Evolutionary conservation across 2,888 invertebrate genomes (phyloP).

Genomic region (Drosophila lacicola): DNA sequence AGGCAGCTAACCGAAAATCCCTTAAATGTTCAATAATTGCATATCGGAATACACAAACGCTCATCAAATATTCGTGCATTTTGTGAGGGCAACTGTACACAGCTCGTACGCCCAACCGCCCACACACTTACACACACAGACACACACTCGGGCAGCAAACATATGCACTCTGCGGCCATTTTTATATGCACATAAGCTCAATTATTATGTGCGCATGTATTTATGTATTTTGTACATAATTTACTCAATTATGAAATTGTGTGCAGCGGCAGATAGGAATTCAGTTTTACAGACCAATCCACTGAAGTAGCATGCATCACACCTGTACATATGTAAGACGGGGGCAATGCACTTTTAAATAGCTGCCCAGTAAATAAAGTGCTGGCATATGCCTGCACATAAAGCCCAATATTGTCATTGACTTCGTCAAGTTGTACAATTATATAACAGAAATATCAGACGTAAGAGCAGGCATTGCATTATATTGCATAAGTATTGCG

Average conservation of each 20-base stretch:
- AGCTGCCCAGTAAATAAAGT: constrained; percentile 10
- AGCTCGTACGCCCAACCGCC: constrained; percentile 12
- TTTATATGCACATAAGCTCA: constrained; percentile 32
- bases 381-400: constrained; percentile 9
- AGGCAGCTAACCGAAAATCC: constrained; percentile 5
- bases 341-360: constrained; percentile 45
- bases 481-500: too few relatives aligned
- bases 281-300: constrained; percentile 24
- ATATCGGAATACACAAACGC: constrained; percentile 30
- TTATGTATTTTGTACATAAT: constrained; percentile 34
- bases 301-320: constrained; percentile 3
- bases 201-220: constrained; percentile 40
- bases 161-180: constrained; percentile 33
- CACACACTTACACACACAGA: constrained; percentile 1
- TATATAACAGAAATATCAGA: background rate
- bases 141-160: background rate
- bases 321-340: constrained; percentile 37
- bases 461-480: too few relatives aligned
- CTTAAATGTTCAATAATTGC: constrained; percentile 64
- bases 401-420: constrained; percentile 4
- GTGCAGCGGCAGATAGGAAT: constrained; percentile 16
- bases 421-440: background rate
- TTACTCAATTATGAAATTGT: constrained; percentile 37
- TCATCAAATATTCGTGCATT: constrained; percentile 55
- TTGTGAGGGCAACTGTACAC: constrained; percentile 52